A percentile compares a stretch with the other conserved stretches of the same genome.
phyloP scores from a whole-genome alignment of 2,888 invertebrate species.

The Blastobasis lacticolella region DNA sequence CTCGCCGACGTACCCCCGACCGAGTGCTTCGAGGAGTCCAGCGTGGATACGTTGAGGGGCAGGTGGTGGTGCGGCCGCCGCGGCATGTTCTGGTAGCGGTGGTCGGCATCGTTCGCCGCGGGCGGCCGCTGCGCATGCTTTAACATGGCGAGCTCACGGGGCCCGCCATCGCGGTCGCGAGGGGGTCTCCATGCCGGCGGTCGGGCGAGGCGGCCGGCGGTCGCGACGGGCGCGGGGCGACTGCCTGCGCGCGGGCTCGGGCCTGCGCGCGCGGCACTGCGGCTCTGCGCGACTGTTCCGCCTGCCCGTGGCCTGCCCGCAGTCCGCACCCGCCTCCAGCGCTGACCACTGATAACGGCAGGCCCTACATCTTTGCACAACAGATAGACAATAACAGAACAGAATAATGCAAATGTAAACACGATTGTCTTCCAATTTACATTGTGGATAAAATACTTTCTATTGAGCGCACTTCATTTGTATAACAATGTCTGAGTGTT shows the following conservation, averaged over 20 bases:
- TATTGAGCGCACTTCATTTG: neutral
- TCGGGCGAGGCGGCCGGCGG: constrained; percentile 33
- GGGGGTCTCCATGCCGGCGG: constrained; percentile 41
- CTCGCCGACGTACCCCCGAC: constrained; percentile 73
- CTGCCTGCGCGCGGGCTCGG: constrained; percentile 31
- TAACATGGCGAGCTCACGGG: constrained; percentile 76
- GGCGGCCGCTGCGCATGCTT: constrained; percentile 80
- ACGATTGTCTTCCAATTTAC: constrained; percentile 16
- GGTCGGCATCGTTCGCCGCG: constrained; percentile 69
- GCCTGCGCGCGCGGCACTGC: constrained; percentile 36
- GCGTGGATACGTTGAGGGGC: constrained; percentile 79
- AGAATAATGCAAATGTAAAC: constrained; percentile 26
- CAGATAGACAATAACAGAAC: constrained; percentile 1
- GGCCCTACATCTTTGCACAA: constrained; percentile 36
- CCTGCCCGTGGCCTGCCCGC: constrained; percentile 7
- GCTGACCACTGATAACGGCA: constrained; percentile 2
- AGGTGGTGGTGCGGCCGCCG: constrained; percentile 76
- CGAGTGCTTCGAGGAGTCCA: constrained; percentile 79
- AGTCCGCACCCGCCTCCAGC: constrained; percentile 22
- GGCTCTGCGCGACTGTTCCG: too few relatives aligned
- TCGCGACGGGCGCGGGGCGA: constrained; percentile 43
- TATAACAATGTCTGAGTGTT: too few relatives aligned
- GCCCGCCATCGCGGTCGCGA: constrained; percentile 53
- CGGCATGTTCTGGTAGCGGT: constrained; percentile 72
- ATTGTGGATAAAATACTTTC: constrained; percentile 4